Conservation (phyloP, 2,888 invertebrate species). For the Branchellion lobata region DNA sequence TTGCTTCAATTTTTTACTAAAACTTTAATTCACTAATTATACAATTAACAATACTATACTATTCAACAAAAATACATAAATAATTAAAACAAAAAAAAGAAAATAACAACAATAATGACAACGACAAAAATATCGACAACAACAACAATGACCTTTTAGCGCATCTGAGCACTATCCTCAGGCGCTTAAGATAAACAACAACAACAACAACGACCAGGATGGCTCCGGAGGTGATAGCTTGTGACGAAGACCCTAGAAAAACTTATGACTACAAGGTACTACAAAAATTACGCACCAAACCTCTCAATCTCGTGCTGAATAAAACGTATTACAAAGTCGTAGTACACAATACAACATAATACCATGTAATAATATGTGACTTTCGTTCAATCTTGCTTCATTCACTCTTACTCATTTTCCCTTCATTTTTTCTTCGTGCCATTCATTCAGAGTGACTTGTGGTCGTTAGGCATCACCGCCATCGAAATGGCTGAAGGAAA, state of each 20-base stretch:
- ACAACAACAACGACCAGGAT: conserved; percentile 65
- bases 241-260: conserved; percentile 98
- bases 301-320: too few species aligned
- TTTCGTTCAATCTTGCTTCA: too few species aligned
- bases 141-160: neutral
- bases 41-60: neutral
- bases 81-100: too few species aligned
- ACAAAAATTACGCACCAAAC: too few species aligned
- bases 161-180: neutral
- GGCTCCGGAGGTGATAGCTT: conserved; percentile 99
- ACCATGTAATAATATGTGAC: too few species aligned
- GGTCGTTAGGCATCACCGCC: conserved; percentile 84
- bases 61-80: neutral
- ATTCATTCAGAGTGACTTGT: conserved; percentile 68
- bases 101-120: too few species aligned
- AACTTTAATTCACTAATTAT: neutral
- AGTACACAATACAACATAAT: too few species aligned
- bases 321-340: too few species aligned
- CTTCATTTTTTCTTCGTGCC: too few species aligned
- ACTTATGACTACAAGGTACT: conserved; percentile 86
- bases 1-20: neutral
- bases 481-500: conserved; percentile 99
- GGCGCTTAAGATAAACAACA: neutral
- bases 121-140: too few species aligned
- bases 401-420: too few species aligned